Evolutionary conservation across 2,888 invertebrate genomes (phyloP).

Genomic region (Eupelmus urozonus): DNA sequence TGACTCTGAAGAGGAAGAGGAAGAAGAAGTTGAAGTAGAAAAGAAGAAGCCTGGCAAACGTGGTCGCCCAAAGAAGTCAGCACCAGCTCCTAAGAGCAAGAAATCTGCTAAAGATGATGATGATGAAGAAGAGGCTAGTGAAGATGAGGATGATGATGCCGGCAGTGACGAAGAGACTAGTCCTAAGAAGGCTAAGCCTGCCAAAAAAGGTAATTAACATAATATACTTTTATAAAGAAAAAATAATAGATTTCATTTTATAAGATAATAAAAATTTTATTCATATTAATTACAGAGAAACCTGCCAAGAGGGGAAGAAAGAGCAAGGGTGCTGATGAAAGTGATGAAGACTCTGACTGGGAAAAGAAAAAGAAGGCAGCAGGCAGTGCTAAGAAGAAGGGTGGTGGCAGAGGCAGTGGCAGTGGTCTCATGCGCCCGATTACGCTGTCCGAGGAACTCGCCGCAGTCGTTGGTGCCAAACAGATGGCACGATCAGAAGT

Average conservation of each 20-base stretch:
- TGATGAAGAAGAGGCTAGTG: slow-evolving; percentile 79
- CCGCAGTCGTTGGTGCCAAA: slow-evolving; percentile 90
- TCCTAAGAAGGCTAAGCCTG: slow-evolving; percentile 79
- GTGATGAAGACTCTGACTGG: slow-evolving; percentile 85
- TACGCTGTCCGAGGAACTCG: slow-evolving; percentile 90
- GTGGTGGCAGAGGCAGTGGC: slow-evolving; percentile 84
- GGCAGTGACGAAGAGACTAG: slow-evolving; percentile 82
- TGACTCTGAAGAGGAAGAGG: slow-evolving; percentile 78
- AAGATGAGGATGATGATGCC: slow-evolving; percentile 74
- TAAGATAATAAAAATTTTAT: too few relatives aligned
- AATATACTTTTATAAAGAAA: neutral
- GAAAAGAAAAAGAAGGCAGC: slow-evolving; percentile 78
- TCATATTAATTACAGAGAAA: slow-evolving; percentile 66
- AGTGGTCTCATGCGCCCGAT: slow-evolving; percentile 91
- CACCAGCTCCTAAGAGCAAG: slow-evolving; percentile 77
- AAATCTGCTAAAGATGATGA: slow-evolving; percentile 75
- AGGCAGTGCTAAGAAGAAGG: slow-evolving; percentile 79
- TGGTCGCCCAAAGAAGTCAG: slow-evolving; percentile 78
- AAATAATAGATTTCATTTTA: neutral
- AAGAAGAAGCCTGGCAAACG: slow-evolving; percentile 80
- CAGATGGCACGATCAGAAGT: slow-evolving; percentile 93
- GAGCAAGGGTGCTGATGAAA: slow-evolving; percentile 81
- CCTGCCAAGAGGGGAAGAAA: slow-evolving; percentile 77
- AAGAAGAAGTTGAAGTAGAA: slow-evolving; percentile 78
- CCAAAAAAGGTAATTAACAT: slow-evolving; percentile 50